Conservation (phyloP, 2,888 invertebrate genomes). For the Zaprionus lineosus region DNA sequence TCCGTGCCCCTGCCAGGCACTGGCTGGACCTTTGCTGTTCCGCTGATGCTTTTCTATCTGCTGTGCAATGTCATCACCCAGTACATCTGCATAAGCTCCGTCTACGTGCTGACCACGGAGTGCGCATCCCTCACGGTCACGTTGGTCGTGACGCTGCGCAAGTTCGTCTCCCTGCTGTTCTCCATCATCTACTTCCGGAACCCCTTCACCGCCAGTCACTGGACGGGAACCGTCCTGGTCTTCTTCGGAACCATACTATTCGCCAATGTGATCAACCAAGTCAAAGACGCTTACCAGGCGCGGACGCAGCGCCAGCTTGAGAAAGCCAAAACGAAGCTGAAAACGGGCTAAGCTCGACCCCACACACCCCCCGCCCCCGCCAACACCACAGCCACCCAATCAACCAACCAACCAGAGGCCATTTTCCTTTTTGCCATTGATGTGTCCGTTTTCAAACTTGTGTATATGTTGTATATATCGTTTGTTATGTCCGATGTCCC, state of each 20-base stretch:
- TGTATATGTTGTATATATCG: constrained; percentile 37
- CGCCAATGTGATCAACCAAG: constrained; percentile 87
- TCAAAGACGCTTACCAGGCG: constrained; percentile 50
- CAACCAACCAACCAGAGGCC: not conserved
- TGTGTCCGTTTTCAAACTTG: constrained; percentile 8
- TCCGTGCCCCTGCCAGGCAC: constrained; percentile 83
- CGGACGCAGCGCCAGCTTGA: constrained; percentile 22
- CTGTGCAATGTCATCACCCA: constrained; percentile 93
- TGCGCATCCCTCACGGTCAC: constrained; percentile 97
- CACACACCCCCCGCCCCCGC: not conserved
- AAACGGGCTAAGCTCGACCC: constrained; percentile 30
- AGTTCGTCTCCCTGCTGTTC: constrained; percentile 97
- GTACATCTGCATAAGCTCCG: constrained; percentile 96
- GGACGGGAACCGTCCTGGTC: constrained; percentile 94
- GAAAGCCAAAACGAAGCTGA: constrained; percentile 19
- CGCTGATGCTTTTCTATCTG: constrained; percentile 90
- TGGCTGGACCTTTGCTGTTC: constrained; percentile 83
- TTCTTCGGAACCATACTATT: constrained; percentile 97
- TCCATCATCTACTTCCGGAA: constrained; percentile 96
- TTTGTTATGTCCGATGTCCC: constrained; percentile 17
- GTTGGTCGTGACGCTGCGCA: constrained; percentile 96
- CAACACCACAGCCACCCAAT: too few species aligned
- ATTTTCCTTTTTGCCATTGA: constrained; percentile 15
- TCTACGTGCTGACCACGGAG: constrained; percentile 96
- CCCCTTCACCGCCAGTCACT: constrained; percentile 95